Evolutionary conservation across 2,888 invertebrate species (phyloP).

Genomic region (Agriopis aurantiaria): DNA sequence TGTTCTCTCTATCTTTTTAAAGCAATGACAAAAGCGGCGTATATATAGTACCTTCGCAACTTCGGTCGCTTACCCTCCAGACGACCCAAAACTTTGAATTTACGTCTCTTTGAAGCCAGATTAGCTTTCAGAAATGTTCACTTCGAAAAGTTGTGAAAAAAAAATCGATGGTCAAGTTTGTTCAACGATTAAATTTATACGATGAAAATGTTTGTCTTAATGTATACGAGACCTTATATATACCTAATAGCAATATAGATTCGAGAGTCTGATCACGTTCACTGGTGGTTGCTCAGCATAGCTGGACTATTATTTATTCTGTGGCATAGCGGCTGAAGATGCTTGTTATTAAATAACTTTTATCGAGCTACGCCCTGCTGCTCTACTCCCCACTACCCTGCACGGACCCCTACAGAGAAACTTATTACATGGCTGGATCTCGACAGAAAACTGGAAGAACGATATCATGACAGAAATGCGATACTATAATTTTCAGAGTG

Average conservation of each 20-base stretch:
- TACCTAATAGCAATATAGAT: slow-evolving; percentile 44
- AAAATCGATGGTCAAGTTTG: slow-evolving; percentile 7
- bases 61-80: slow-evolving; percentile 13
- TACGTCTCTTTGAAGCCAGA: slow-evolving; percentile 7
- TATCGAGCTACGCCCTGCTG: slow-evolving; percentile 71
- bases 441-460: background rate
- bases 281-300: slow-evolving; percentile 52
- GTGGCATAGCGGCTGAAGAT: slow-evolving; percentile 56
- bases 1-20: background rate
- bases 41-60: slow-evolving; percentile 4
- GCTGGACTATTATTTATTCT: slow-evolving; percentile 36
- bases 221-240: slow-evolving; percentile 29
- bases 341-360: slow-evolving; percentile 83
- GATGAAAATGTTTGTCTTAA: slow-evolving; percentile 14
- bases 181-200: slow-evolving; percentile 4
- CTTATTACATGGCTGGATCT: slow-evolving; percentile 58
- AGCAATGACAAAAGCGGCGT: slow-evolving; percentile 10
- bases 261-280: slow-evolving; percentile 58
- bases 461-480: too few relatives aligned
- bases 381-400: slow-evolving; percentile 49
- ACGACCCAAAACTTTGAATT: slow-evolving; percentile 24
- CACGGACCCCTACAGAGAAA: slow-evolving; percentile 51
- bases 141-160: slow-evolving; percentile 10
- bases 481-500: too few relatives aligned
- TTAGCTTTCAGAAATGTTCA: slow-evolving; percentile 3